phyloP scores from a whole-genome alignment of 2,888 invertebrate genomes.

The Drosophila neotestacea region DNA sequence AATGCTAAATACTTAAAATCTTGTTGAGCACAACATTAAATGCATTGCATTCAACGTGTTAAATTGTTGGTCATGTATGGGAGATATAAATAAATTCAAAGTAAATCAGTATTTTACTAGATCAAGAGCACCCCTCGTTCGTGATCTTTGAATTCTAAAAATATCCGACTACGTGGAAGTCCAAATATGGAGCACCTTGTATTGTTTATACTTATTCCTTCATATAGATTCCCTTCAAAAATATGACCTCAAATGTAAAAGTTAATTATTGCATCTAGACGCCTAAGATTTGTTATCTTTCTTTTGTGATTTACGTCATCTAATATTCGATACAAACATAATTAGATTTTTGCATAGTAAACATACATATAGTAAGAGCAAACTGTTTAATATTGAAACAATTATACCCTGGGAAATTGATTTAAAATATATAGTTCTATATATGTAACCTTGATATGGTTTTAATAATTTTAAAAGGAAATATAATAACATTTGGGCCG shows the following conservation, averaged over 20 bases:
- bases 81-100: not conserved
- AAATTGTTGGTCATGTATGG: too few species aligned
- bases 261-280: constrained; percentile 4
- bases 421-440: not conserved
- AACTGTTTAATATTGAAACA: not conserved
- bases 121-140: constrained; percentile 24
- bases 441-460: not conserved
- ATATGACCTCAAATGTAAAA: constrained; percentile 10
- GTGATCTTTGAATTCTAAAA: constrained; percentile 29
- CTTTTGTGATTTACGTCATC: constrained; percentile 22
- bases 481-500: not conserved
- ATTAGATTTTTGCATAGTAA: constrained; percentile 24
- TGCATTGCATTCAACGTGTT: not conserved
- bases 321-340: constrained; percentile 25
- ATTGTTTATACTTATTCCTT: constrained; percentile 6
- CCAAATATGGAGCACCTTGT: constrained; percentile 21
- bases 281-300: constrained; percentile 2
- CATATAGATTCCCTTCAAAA: constrained; percentile 7
- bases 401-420: constrained; percentile 7
- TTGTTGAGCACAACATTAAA: not conserved
- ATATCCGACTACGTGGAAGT: constrained; percentile 32
- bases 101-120: not conserved
- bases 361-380: constrained; percentile 12
- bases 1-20: not conserved
- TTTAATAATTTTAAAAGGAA: not conserved